Evolutionary conservation across 2,888 invertebrate species (phyloP), one percentile per base, ranked within the genome.

Genomic region (Trachelus troglodyta): DNA sequence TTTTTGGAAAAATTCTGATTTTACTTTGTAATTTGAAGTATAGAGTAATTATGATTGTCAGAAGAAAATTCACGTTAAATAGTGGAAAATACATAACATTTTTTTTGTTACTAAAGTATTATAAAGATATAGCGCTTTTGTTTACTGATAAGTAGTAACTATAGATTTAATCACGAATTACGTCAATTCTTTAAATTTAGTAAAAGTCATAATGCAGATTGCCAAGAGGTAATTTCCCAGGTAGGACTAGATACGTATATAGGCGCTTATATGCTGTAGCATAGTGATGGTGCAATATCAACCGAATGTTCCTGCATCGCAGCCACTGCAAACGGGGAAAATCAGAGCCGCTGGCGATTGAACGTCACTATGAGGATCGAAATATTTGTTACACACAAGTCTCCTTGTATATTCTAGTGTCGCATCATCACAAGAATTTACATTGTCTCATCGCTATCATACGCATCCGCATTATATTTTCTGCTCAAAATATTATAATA

Each of bases 281-380:
- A 56, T 56, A 15, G 56, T 23, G 56, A 23, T 56, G 56, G 56
- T 56, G 56, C 56, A 56, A 56, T 23, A 2, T 56, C 56, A 23
- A 56, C 23, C 56, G 23, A 56, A 56, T 23, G 56, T 56, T 56
- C 56, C 56, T 23, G 56, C 56, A 56, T 23, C 56, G 56, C 23
- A 56, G 56, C 23, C 56, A 56, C 23, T 56, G 9, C 23, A 56
- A 56, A 56, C 56, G 56, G 74, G 35, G 74, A 34, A 34, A 74
- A 74, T 33, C 23, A 74, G 74, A 74, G 74, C 74, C 74, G 34
- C 74, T 74, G 74, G 74, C 74, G 37, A 74, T 30, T 6, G n/a
- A 30, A 37, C 74, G 74, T n/a, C 35, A 74, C 30, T 33, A 30
- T 6, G 35, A 35, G 71, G 11, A 74, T 74, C 74, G 74, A 74